A percentile compares a stretch with the other conserved stretches of the same genome.
These are phyloP conservation scores for Aleiodes testaceus DNA, from an alignment of 2,888 invertebrate genomes.

Conservation along the genomic window DNA sequence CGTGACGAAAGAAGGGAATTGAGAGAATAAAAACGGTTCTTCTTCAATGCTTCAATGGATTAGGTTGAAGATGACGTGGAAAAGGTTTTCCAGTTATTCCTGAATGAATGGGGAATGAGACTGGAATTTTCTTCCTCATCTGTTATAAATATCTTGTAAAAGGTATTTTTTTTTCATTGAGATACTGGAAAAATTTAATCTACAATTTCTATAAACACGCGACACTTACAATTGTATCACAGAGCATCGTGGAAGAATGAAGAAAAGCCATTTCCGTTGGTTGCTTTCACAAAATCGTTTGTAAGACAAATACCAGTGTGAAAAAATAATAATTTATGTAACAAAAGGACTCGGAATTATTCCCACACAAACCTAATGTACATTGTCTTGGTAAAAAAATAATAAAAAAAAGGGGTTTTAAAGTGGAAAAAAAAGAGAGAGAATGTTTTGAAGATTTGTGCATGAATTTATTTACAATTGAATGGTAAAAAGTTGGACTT, in stretches of 20 bases:
- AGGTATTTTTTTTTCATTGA: too few relatives aligned
- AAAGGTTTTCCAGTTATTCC: too few relatives aligned
- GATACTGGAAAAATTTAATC: too few relatives aligned
- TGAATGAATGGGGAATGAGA: too few relatives aligned
- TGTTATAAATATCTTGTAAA: too few relatives aligned
- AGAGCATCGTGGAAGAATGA: background rate
- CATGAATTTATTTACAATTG: slow-evolving; percentile 2
- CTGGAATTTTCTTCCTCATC: too few relatives aligned
- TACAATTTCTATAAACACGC: too few relatives aligned
- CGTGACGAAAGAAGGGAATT: too few relatives aligned
- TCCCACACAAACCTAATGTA: slow-evolving; percentile 42
- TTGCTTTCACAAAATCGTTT: slow-evolving; percentile 53
- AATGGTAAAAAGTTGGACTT: background rate
- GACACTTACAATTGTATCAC: too few relatives aligned
- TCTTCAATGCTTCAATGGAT: too few relatives aligned
- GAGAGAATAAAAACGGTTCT: too few relatives aligned
- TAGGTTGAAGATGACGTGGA: too few relatives aligned
- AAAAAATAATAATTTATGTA: slow-evolving; percentile 50
- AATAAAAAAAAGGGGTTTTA: background rate
- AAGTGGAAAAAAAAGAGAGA: background rate
- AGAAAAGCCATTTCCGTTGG: background rate
- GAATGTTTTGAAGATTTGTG: slow-evolving; percentile 8
- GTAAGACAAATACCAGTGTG: slow-evolving; percentile 44
- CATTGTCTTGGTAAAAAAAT: background rate
- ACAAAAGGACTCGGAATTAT: slow-evolving; percentile 46